Evolutionary conservation across 2,113 vertebrate genomes (phyloP), one percentile per base, ranked within the genome.

Genomic region (Menura novaehollandiae): DNA sequence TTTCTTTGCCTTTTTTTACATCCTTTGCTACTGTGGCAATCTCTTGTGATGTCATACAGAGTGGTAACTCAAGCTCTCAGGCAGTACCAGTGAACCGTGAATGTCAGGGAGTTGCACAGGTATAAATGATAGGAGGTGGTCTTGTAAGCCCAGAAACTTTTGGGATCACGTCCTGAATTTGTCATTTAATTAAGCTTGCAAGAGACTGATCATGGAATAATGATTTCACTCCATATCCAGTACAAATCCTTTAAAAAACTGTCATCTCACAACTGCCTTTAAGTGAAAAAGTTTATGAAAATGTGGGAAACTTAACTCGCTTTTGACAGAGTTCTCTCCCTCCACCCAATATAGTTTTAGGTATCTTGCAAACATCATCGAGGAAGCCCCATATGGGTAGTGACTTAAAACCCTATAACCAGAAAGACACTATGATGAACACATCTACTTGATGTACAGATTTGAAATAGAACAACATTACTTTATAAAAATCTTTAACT

Each of bases 381-480:
- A 56, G 52, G 44, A 64, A 46, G 4, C 15, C 72, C 85, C 35
- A 15, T 46, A 22, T 32, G 30, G 18, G 11, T 83, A n/a, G 21
- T 52, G 68, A 81, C 35, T 76, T 82, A 87, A 95, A 89, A 85
- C 51, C 47, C 75, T 78, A 4, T 74, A 59, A 41, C 24, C 35
- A 41, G 51, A 95, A 91, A 92, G 52, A 66, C 8, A 55, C 15
- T 37, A 43, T 64, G 49, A 72, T 84, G 69, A 81, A 71, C 26
- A 46, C 23, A 71, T 62, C 85, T 83, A 33, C 43, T 47, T 49
- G 39, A 33, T 56, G 35, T 74, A 74, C 47, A 88, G 41, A 85
- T n/a, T 62, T 43, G 66, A 81, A 75, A 43, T 10, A 67, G 39
- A 76, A 47, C 64, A 44, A 11, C 30, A 17, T 62, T 44, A 24